These are phyloP conservation scores for Cercocebus atys DNA, from an alignment of 2,113 vertebrate genomes.

Conservation along the genomic window DNA sequence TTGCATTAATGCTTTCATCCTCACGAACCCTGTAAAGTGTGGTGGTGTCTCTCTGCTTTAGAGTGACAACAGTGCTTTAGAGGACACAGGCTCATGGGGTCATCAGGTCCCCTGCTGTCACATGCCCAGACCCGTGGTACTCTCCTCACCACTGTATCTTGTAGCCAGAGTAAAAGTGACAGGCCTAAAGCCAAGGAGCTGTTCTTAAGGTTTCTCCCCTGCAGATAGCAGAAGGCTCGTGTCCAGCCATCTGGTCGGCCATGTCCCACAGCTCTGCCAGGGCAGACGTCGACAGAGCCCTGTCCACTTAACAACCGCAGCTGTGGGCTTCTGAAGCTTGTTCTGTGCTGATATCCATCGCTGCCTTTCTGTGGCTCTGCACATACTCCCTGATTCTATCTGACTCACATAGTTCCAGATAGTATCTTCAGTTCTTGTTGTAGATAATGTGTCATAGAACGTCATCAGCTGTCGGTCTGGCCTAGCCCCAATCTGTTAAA, in stretches of 20 bases:
- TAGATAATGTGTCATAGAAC: not conserved
- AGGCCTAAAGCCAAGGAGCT: not conserved
- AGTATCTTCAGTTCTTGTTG: not conserved
- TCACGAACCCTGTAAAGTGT: not conserved
- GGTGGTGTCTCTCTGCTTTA: not conserved
- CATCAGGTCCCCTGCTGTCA: not conserved
- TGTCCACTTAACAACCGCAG: not conserved
- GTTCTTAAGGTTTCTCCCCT: not conserved
- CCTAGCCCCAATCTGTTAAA: not conserved
- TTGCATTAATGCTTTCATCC: fast-evolving
- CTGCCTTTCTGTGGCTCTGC: not conserved
- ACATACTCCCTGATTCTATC: not conserved
- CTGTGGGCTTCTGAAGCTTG: not conserved
- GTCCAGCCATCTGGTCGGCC: fast-evolving
- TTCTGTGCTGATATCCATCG: not conserved
- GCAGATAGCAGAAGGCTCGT: not conserved
- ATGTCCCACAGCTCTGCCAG: not conserved
- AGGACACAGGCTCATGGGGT: not conserved
- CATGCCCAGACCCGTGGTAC: fast-evolving
- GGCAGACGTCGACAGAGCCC: not conserved
- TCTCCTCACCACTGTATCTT: not conserved
- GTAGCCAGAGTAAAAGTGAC: not conserved
- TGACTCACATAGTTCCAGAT: not conserved
- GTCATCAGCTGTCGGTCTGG: not conserved
- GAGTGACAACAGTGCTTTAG: not conserved